These are phyloP conservation scores for Bombus soroeensis DNA, from an alignment of 1,140 invertebrate species.

Conservation along the genomic window DNA sequence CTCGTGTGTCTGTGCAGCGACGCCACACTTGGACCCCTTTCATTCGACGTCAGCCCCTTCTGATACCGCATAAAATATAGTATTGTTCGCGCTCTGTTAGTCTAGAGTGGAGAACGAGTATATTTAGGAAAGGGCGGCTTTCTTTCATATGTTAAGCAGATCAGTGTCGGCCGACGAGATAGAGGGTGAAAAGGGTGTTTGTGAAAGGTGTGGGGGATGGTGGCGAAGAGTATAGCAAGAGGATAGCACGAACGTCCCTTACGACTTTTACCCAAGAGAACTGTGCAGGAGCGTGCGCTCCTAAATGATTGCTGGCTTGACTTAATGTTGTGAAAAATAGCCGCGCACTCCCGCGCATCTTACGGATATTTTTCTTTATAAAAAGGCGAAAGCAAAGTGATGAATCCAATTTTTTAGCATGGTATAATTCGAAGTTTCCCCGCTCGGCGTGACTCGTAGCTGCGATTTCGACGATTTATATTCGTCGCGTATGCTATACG, in stretches of 20 bases:
- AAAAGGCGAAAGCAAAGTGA: slow-evolving; percentile 6
- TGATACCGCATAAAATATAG: slow-evolving; percentile 79
- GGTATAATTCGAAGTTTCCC: slow-evolving; percentile 33
- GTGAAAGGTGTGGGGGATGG: background rate
- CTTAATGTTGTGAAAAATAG: slow-evolving; percentile 50
- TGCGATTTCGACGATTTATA: slow-evolving; percentile 33
- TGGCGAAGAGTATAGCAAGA: background rate
- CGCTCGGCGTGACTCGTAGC: background rate
- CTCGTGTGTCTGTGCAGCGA: slow-evolving; percentile 48
- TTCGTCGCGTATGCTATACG: background rate
- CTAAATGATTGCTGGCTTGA: slow-evolving; percentile 52
- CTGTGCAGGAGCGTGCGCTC: background rate
- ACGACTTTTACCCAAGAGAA: slow-evolving; percentile 24
- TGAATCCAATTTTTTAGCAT: slow-evolving; percentile 41
- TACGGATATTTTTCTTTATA: slow-evolving; percentile 47
- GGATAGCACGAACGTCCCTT: slow-evolving; percentile 17
- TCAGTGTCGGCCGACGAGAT: slow-evolving; percentile 71
- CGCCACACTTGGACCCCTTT: slow-evolving; percentile 69
- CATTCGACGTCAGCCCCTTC: slow-evolving; percentile 68
- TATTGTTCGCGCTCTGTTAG: slow-evolving; percentile 79
- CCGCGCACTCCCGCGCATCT: slow-evolving; percentile 16
- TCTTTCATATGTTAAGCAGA: slow-evolving; percentile 81
- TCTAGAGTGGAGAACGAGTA: slow-evolving; percentile 74
- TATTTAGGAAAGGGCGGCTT: slow-evolving; percentile 76
- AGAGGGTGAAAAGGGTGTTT: slow-evolving; percentile 33